Evolutionary conservation across 2,888 invertebrate genomes (phyloP).

Genomic region (Diarsia brunnea): DNA sequence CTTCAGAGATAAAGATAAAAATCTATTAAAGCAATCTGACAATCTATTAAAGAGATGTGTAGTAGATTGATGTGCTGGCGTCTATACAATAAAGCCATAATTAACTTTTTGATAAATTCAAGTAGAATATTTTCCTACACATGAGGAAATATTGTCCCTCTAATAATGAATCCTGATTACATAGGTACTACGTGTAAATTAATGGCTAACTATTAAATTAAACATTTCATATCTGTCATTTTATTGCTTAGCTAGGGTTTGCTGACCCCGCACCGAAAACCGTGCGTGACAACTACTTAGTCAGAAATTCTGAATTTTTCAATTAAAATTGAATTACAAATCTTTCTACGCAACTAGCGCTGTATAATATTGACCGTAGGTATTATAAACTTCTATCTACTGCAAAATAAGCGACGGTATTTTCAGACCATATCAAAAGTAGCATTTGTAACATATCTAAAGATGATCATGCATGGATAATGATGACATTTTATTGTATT

Average conservation of each 20-base stretch:
- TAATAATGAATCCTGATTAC: not conserved
- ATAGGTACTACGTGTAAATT: not conserved
- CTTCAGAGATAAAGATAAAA: too few species aligned
- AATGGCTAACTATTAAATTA: slow-evolving; percentile 11
- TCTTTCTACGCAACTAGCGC: not conserved
- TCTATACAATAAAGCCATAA: not conserved
- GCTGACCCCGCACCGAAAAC: slow-evolving; percentile 22
- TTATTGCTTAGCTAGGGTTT: slow-evolving; percentile 21
- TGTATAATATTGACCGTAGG: not conserved
- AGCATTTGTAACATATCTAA: not conserved
- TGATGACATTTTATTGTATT: too few species aligned
- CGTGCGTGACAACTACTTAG: slow-evolving; percentile 41
- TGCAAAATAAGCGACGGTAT: not conserved
- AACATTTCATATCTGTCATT: slow-evolving; percentile 6
- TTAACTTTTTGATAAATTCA: not conserved
- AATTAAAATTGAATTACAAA: slow-evolving; percentile 7
- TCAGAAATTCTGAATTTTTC: slow-evolving; percentile 24
- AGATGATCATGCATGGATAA: too few species aligned
- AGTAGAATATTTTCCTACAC: not conserved
- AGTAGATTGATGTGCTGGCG: too few species aligned
- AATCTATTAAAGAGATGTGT: too few species aligned
- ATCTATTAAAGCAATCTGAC: too few species aligned
- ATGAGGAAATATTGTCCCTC: too few species aligned
- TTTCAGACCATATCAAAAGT: not conserved
- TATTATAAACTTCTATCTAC: not conserved